These are phyloP conservation scores for Meandrusa payeni DNA, from an alignment of 2,888 invertebrate species.

Conservation along the genomic window DNA sequence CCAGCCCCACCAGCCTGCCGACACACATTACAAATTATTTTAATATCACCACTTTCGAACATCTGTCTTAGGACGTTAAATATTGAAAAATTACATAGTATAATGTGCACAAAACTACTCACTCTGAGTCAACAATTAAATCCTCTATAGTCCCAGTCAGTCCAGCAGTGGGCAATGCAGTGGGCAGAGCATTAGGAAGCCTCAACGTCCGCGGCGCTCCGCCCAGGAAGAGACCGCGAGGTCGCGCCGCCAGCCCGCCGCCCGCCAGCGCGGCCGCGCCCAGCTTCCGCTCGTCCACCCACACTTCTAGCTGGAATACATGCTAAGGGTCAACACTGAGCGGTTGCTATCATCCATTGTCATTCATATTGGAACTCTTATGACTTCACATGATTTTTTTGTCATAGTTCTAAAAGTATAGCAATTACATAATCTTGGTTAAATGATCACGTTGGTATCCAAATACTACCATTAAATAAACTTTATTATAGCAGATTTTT, in stretches of 20 bases:
- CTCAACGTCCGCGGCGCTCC: constrained; percentile 81
- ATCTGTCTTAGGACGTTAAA: too few relatives aligned
- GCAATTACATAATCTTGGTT: too few relatives aligned
- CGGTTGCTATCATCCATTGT: too few relatives aligned
- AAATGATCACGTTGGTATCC: too few relatives aligned
- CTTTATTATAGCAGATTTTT: too few relatives aligned
- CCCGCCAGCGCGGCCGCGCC: constrained; percentile 80
- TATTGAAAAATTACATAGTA: neutral
- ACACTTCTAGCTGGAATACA: constrained; percentile 79
- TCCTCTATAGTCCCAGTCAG: constrained; percentile 92
- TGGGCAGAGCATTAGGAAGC: constrained; percentile 78
- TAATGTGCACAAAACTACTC: constrained; percentile 47
- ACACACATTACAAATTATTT: neutral
- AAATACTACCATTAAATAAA: too few relatives aligned
- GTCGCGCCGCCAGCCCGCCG: constrained; percentile 62
- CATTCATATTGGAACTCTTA: too few relatives aligned
- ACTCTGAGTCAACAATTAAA: constrained; percentile 90
- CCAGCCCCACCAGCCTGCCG: constrained; percentile 52
- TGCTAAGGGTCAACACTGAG: constrained; percentile 11
- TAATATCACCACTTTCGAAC: too few relatives aligned
- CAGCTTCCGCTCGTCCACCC: constrained; percentile 87
- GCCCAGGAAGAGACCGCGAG: constrained; percentile 88
- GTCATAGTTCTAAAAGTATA: too few relatives aligned
- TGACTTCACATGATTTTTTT: too few relatives aligned
- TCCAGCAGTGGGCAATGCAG: constrained; percentile 64